Base-by-base conservation (phyloP, 1,140 invertebrate genomes). In the Penaeus japonicus region DNA sequence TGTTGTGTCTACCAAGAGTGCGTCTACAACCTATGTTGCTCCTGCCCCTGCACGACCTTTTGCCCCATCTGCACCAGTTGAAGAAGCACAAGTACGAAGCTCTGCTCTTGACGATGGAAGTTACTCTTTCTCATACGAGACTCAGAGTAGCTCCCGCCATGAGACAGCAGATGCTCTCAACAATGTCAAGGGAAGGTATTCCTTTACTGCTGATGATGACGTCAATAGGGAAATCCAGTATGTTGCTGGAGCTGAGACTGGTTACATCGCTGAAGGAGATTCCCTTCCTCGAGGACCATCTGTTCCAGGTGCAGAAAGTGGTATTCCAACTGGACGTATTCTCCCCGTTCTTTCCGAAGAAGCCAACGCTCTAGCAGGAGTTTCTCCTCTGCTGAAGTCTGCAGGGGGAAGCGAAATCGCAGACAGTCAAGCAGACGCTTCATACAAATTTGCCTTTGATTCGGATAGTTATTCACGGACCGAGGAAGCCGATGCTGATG, bases 181-280 rank as follows among this genome's bases (percentile, higher is more conserved):
- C 35, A 30, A 27, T 7, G 70, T 73, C n/a, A 73, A 12, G 27
- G 70, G 70, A 24, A 27, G 35, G 18, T 73, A 73, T 73, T 73
- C 70, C 17, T 73, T 73, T 32, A 73, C 12, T 24, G 70, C 70
- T 20, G 70, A 30, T 73, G 70, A 73, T 73, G 24, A 32, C 12
- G 35, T 30, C 18, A 73, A 30, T 24, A 27, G 24, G 18, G 20
- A 73, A 10, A 79, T 88, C 4, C 57, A 83, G 35, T 88, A 88
- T 73, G 27, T 18, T 2, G 80, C 86, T n/a, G 80, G 86, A 10
- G 12, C 86, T 59, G 80, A 75, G 24, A 88, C 80, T 17, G 86
- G 86, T 22, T 88, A 77, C 30, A 32, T 88, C 24, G 80, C 80
- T 27, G 30, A 75, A 24, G 86, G 86, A 17, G 80, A 83, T 75